Conservation (phyloP, 2,797 vertebrate genomes). For the Lepus townsendii region DNA sequence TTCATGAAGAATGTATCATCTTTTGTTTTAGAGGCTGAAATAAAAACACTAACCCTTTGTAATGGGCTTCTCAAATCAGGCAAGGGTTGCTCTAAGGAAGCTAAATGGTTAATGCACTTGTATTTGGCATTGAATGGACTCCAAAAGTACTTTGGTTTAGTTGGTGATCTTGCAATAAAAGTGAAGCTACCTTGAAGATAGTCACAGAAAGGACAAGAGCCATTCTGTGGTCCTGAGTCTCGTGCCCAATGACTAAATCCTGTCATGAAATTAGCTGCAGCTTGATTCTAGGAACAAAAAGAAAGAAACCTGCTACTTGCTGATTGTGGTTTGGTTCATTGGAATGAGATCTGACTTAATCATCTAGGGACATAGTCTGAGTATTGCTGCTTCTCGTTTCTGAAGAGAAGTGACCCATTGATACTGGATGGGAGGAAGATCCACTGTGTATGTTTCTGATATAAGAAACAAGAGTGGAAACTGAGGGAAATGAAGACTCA, state of each 20-base stretch:
- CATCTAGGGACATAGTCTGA: background rate
- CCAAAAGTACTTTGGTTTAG: background rate
- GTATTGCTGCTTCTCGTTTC: background rate
- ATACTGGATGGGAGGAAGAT: background rate
- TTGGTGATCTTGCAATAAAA: background rate
- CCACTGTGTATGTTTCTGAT: background rate
- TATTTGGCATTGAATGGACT: background rate
- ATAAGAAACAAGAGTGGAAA: conserved; percentile 30
- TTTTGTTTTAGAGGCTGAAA: conserved; percentile 54
- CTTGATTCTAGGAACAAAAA: background rate
- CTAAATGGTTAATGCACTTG: background rate
- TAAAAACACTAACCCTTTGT: no score
- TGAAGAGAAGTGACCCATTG: conserved; percentile 3
- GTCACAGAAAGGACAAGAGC: background rate
- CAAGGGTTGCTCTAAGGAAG: background rate
- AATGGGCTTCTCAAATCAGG: background rate
- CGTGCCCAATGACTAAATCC: background rate
- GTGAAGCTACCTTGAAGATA: background rate
- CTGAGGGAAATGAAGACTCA: background rate
- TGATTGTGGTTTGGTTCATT: background rate
- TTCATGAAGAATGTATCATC: background rate
- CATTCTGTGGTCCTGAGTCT: background rate
- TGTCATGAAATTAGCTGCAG: background rate
- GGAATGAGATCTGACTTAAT: background rate
- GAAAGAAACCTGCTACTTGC: background rate